Evolutionary conservation across 2,797 vertebrate species (phyloP).

Genomic region (Psittacula derbiana): DNA sequence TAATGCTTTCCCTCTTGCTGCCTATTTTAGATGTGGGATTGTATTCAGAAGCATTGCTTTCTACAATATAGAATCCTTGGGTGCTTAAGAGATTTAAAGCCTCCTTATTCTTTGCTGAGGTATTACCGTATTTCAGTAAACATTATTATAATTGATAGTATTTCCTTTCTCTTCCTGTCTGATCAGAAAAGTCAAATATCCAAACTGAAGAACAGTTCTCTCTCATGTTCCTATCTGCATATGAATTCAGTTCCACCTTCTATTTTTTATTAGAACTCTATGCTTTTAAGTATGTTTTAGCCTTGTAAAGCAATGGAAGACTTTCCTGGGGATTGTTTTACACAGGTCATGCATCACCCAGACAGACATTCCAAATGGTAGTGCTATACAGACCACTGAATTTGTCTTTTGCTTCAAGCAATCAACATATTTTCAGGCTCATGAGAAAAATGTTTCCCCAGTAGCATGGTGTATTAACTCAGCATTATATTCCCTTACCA

Average conservation of each 20-base stretch:
- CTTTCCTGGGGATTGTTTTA: background rate
- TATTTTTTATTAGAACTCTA: background rate
- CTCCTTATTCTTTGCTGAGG: background rate
- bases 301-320: background rate
- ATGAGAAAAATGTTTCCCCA: background rate
- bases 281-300: background rate
- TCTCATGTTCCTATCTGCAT: background rate
- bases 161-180: background rate
- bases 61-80: background rate
- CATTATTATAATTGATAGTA: background rate
- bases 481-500: background rate
- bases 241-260: background rate
- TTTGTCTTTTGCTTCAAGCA: background rate
- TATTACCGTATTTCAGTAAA: background rate
- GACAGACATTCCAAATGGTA: background rate
- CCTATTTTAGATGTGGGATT: background rate
- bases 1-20: background rate
- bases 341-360: accelerated
- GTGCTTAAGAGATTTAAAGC: background rate
- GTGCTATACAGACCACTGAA: background rate
- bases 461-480: background rate
- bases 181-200: background rate
- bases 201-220: background rate
- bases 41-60: background rate
- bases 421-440: background rate